These are phyloP conservation scores for Pyrocephalus nanus DNA, from an alignment of 2,797 vertebrate genomes.

Conservation along the genomic window DNA sequence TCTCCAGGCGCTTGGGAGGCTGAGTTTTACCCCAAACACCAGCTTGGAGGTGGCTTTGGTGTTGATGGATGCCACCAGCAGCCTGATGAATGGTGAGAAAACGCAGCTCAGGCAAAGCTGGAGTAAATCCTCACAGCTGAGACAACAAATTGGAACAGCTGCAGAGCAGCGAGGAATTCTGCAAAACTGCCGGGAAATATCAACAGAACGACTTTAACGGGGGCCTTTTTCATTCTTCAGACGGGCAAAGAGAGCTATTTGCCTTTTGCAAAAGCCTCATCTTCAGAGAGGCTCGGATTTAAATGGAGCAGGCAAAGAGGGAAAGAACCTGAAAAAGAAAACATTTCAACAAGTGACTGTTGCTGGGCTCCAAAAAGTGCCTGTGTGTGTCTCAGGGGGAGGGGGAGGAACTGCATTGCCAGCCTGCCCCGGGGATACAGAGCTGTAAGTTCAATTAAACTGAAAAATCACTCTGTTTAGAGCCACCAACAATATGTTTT, in stretches of 20 bases:
- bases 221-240: neutral
- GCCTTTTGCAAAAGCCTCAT: neutral
- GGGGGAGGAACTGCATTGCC: neutral
- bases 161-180: conserved; percentile 51
- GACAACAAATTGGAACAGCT: conserved; percentile 63
- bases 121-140: conserved; percentile 59
- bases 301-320: neutral
- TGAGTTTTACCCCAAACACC: neutral
- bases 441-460: conserved; percentile 32
- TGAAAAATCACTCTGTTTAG: conserved; percentile 15
- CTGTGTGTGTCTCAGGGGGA: neutral
- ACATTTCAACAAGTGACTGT: conserved; percentile 8
- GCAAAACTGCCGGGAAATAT: conserved; percentile 49
- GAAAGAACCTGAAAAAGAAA: no score
- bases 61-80: conserved; percentile 58
- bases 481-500: neutral
- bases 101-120: conserved; percentile 41
- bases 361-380: neutral
- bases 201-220: conserved; percentile 55
- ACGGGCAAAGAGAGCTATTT: neutral
- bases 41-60: conserved; percentile 36
- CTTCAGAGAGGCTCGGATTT: neutral
- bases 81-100: conserved; percentile 55
- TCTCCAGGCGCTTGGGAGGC: neutral
- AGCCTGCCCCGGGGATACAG: neutral